Percentiles rank a stretch among this genome's conserved stretches.
Evolutionary conservation across 2,113 vertebrate genomes (phyloP).

Genomic region (Scalopus aquaticus): DNA sequence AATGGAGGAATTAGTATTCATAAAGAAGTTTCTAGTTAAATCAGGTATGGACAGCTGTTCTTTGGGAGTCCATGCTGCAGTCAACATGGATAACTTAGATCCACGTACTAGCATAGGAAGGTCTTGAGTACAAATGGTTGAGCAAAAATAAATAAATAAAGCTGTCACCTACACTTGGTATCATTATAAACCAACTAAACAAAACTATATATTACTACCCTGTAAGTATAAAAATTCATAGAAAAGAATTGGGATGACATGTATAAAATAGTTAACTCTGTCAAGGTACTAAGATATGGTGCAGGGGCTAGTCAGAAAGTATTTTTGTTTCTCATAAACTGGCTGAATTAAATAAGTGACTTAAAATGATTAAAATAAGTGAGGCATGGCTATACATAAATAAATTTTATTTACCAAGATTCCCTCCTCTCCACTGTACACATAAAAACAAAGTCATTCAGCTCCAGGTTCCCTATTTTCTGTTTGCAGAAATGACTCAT

Average conservation of each 20-base stretch:
- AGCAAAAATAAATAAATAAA: background rate
- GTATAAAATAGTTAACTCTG: background rate
- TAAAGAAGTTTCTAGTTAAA: background rate
- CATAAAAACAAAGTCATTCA: background rate
- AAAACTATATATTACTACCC: background rate
- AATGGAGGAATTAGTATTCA: background rate
- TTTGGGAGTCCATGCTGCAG: background rate
- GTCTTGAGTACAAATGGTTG: background rate
- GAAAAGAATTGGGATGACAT: background rate
- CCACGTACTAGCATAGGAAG: background rate
- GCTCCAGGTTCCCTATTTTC: background rate
- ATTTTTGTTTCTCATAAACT: background rate
- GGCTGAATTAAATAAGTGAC: background rate
- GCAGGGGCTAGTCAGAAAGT: background rate
- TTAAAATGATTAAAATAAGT: background rate
- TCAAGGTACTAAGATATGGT: background rate
- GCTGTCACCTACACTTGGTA: background rate
- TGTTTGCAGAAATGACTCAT: background rate
- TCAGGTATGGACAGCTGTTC: background rate
- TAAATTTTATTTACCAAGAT: background rate
- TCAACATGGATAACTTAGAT: background rate
- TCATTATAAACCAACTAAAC: background rate
- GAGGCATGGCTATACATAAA: background rate
- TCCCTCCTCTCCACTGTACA: background rate
- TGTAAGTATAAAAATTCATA: background rate